These are phyloP conservation scores for Micromesistius poutassou DNA, from an alignment of 2,797 vertebrate genomes.

Conservation along the genomic window DNA sequence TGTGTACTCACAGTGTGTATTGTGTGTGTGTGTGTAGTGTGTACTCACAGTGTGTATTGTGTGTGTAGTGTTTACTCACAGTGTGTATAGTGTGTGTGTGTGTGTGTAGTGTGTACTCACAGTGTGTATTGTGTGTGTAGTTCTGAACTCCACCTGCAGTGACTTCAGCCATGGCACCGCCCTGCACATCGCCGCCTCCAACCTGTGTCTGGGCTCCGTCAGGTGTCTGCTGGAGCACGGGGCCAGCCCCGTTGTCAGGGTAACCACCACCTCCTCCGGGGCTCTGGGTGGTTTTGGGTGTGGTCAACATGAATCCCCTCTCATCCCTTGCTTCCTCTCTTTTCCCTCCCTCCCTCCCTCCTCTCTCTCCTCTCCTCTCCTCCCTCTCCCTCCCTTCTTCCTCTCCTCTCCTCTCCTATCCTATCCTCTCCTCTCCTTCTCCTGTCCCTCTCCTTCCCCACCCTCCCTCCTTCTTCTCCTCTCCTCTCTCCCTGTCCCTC, in stretches of 20 bases:
- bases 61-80: not conserved
- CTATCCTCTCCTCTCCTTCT: not conserved
- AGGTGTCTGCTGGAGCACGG: slow-evolving; percentile 91
- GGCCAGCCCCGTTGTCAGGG: slow-evolving; percentile 82
- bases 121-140: slow-evolving; percentile 55
- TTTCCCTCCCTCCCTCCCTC: not conserved
- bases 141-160: slow-evolving; percentile 89
- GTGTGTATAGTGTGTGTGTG: slow-evolving; percentile 14
- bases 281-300: not conserved
- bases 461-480: not conserved
- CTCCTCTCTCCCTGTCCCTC: slow-evolving; percentile 10
- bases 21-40: not conserved
- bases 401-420: not conserved
- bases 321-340: not conserved
- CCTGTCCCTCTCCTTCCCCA: not conserved
- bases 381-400: not conserved
- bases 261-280: slow-evolving; percentile 43
- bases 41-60: not conserved
- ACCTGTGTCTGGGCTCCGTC: slow-evolving; percentile 87
- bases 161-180: slow-evolving; percentile 90
- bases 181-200: slow-evolving; percentile 91
- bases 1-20: too few species aligned
- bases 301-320: not conserved
- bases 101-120: not conserved
- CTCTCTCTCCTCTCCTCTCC: not conserved